Base-by-base conservation (phyloP, 2,797 vertebrate species). In the Podarcis lilfordi region DNA sequence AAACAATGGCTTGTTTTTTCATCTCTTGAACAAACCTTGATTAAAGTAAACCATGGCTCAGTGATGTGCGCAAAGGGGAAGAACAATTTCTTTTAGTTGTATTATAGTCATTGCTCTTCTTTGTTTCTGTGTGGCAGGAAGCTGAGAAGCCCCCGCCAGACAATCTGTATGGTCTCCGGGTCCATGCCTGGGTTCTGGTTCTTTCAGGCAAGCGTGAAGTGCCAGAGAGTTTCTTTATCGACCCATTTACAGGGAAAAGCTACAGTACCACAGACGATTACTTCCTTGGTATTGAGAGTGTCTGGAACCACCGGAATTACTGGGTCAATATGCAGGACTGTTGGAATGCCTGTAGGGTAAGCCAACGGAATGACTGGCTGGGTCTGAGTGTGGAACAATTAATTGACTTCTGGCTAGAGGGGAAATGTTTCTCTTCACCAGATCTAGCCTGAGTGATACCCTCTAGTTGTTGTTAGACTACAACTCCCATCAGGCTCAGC, bases 301-400 rank as follows among this genome's bases (percentile, higher is more conserved):
- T 98, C 85, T 99, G 99, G 99, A 99, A 99, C 95, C 96, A 98
- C 45, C 95, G 90, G 86, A 99, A 99, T 96, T 98, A 98, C 95
- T 99, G 98, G 95, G 94, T 98, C 90, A 99, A 99, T 96, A 98
- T 98, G 98, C 98, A 99, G 96, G 97, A 98, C 93, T 99, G 99
- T 89, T 90, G 95, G 9, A 94, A 94, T 0, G 97, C 97, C 94
- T 98, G 98, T 92, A 93, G 91, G 81, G 87, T 88, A 17, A 27
- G 68, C 8, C 1, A n/a, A 8, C 32, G 25, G 17, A 13, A 72
- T 55, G 50, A 55, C 3, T 55, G 50, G 50, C 50, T 55, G 50
- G 50, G 50, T 55, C 13, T 55, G 50, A 55, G 50, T 55, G 50
- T 55, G 50, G 13, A 55, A 55, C 13, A 55, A 55, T 55, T 55